Base-by-base conservation (phyloP, 2,888 invertebrate genomes). In the Eupelmus urozonus region DNA sequence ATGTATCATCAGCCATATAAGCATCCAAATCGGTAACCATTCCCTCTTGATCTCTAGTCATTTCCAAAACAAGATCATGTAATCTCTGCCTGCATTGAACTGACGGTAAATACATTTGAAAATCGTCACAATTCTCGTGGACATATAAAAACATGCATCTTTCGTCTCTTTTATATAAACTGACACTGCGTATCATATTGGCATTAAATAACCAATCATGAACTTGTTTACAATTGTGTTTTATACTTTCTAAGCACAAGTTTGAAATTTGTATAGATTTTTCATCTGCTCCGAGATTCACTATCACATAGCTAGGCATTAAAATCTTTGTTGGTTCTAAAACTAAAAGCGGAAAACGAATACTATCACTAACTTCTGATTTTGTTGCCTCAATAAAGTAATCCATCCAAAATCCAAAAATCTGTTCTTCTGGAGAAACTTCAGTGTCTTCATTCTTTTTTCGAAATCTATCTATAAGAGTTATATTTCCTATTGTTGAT, bases 321-420 rank as follows among this genome's bases (percentile, higher is more conserved):
- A 94, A 95, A 62, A 96, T 95, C 91, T 98, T 97, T 76, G 95
- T 96, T 0, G 97, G 96, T 90, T 99, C 99, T 83, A 97, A 91
- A 81, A 98, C 94, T 74, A 97, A 90, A 81, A 96, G 94, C 93
- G 98, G 98, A 92, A 98, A 98, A 82, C 97, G 92, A 84, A 98
- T 97, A 85, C 92, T 93, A 88, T 96, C 95, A 76, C 95, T 94
- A 84, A 94, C 93, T 83, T 94, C 94, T 77, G 93, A 92, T 87
- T 96, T 96, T 34, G 96, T 97, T 13, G 98, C 98, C 90, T 98
- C 98, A 49, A 97, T 93, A 90, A 99, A 99, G 91, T 97, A 99
- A 87, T 99, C 99, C 94, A 98, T 96, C 99, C 99, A 99, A 91
- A 99, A 99, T 82, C 95, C 93, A 89, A 99, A 98, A 0, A 97